Conservation (phyloP, 2,888 invertebrate species). For the Drosophila bunnanda region DNA sequence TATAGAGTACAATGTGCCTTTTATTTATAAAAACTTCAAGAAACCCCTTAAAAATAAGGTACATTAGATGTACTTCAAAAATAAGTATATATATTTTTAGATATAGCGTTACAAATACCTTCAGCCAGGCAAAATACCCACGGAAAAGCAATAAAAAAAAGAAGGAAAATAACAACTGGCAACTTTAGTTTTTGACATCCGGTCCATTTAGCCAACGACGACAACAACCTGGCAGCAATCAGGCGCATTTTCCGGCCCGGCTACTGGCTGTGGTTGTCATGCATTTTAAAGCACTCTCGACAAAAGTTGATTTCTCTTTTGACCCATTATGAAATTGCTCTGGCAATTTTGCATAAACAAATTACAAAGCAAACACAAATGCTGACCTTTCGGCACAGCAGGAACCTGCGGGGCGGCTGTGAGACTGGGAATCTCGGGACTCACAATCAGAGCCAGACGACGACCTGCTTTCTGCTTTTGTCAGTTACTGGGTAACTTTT, state of each 20-base stretch:
- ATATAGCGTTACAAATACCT: not conserved
- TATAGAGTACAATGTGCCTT: not conserved
- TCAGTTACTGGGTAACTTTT: constrained; percentile 46
- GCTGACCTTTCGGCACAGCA: constrained; percentile 64
- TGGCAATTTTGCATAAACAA: constrained; percentile 79
- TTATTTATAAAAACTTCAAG: not conserved
- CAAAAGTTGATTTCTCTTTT: constrained; percentile 80
- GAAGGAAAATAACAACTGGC: constrained; percentile 58
- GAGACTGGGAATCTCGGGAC: constrained; percentile 4
- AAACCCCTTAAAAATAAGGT: too few species aligned
- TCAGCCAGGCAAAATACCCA: constrained; percentile 4
- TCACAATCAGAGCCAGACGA: constrained; percentile 33
- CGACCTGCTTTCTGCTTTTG: constrained; percentile 53
- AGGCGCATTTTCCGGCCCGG: constrained; percentile 59
- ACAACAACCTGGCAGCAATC: constrained; percentile 75
- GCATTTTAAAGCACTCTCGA: constrained; percentile 79
- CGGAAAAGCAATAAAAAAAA: constrained; percentile 23
- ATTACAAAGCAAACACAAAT: constrained; percentile 75
- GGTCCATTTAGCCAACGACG: constrained; percentile 74
- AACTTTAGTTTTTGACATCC: constrained; percentile 77
- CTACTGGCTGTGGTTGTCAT: constrained; percentile 56
- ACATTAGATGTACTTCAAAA: too few species aligned
- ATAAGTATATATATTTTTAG: not conserved
- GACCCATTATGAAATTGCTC: constrained; percentile 80
- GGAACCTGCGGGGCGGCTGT: constrained; percentile 10